Evolutionary conservation across 2,888 invertebrate species (phyloP).

Genomic region (Pristionchus mayeri): DNA sequence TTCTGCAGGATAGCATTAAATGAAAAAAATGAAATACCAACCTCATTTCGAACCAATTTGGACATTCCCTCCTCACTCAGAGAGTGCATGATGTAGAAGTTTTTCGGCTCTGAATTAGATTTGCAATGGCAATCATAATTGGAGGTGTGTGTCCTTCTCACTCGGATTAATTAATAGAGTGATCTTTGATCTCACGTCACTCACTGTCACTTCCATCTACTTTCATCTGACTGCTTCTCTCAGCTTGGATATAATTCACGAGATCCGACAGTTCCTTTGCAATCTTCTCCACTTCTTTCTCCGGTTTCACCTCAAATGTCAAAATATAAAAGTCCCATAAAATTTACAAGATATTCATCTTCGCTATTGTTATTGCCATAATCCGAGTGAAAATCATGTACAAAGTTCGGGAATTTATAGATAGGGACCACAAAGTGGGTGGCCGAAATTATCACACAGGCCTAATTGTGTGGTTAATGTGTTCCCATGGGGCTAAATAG

Average conservation of each 20-base stretch:
- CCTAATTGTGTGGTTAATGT: too few species aligned
- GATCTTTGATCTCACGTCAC: neutral
- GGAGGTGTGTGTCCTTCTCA: neutral
- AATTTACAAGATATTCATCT: neutral
- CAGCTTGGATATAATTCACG: constrained; percentile 72
- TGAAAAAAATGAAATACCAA: neutral
- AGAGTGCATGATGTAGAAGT: constrained; percentile 51
- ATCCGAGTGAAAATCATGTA: neutral
- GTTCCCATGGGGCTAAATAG: too few species aligned
- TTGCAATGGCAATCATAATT: neutral
- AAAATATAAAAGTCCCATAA: too few species aligned
- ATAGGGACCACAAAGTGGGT: too few species aligned
- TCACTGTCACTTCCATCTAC: constrained; percentile 43
- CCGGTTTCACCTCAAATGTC: constrained; percentile 43
- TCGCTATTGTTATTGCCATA: too few species aligned
- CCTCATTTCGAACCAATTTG: constrained; percentile 37
- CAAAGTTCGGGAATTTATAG: neutral
- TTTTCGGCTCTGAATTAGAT: constrained; percentile 15
- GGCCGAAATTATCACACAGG: too few species aligned
- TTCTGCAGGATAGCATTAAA: neutral
- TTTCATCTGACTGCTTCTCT: constrained; percentile 46
- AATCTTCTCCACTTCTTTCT: constrained; percentile 53
- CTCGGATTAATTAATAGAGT: neutral
- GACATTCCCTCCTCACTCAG: constrained; percentile 49
- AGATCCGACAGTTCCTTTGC: constrained; percentile 63